These are phyloP conservation scores for Xenopus petersii DNA, from an alignment of 2,797 vertebrate species.

Conservation along the genomic window DNA sequence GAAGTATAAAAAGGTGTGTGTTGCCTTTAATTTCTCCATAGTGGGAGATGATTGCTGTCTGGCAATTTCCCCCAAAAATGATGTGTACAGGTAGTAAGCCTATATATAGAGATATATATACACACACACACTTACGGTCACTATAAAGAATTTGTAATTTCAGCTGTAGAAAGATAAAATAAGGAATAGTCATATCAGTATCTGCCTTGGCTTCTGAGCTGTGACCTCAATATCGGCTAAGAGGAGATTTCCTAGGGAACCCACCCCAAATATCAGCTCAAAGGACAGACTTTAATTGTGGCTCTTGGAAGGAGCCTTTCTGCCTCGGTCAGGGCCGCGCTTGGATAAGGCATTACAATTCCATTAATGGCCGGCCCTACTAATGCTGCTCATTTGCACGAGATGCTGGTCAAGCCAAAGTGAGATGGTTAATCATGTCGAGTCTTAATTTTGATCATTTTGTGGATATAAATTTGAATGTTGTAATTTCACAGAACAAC, in stretches of 20 bases:
- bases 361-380: not conserved
- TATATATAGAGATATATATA: too few relatives aligned
- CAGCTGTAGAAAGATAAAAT: too few relatives aligned
- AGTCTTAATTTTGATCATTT: not conserved
- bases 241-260: not conserved
- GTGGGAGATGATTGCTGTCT: too few relatives aligned
- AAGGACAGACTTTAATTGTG: not conserved
- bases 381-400: not conserved
- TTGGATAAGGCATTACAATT: not conserved
- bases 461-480: not conserved
- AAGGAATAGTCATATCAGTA: too few relatives aligned
- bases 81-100: too few relatives aligned
- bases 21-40: too few relatives aligned
- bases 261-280: too few relatives aligned
- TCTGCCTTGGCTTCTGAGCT: not conserved
- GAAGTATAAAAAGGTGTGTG: too few relatives aligned
- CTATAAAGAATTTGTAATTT: too few relatives aligned
- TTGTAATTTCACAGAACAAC: not conserved
- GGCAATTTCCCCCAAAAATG: too few relatives aligned
- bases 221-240: not conserved
- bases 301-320: not conserved
- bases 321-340: not conserved
- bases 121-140: too few relatives aligned
- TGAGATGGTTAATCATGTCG: not conserved
- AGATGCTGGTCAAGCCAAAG: not conserved